These are phyloP conservation scores for Rugalucina vietnamica DNA, from an alignment of 2,888 invertebrate genomes.

Conservation along the genomic window DNA sequence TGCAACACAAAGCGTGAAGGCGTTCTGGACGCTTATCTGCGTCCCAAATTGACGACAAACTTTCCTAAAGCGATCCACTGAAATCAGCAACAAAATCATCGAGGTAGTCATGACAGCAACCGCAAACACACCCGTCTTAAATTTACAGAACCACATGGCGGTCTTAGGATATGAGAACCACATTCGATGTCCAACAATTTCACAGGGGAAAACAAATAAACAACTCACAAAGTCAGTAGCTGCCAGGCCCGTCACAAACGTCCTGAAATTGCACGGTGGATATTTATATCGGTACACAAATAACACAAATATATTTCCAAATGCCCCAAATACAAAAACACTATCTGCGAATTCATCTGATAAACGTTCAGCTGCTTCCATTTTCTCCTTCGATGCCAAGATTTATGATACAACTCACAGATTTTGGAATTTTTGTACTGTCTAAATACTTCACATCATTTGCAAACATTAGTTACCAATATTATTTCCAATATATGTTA, in stretches of 20 bases:
- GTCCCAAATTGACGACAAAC: not conserved
- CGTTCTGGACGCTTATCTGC: not conserved
- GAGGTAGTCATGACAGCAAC: not conserved
- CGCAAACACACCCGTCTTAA: not conserved
- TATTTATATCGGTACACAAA: not conserved
- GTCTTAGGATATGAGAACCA: not conserved
- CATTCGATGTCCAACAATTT: not conserved
- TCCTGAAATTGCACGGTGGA: not conserved
- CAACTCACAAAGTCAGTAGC: not conserved
- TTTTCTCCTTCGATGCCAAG: too few species aligned
- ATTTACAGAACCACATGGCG: not conserved
- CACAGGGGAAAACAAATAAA: not conserved
- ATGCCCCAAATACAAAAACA: not conserved
- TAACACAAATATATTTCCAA: not conserved
- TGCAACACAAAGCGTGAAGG: not conserved
- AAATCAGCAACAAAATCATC: not conserved
- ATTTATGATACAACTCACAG: too few species aligned
- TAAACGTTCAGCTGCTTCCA: not conserved
- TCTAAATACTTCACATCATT: too few species aligned
- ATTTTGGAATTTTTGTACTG: too few species aligned
- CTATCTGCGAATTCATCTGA: not conserved
- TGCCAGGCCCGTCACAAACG: not conserved
- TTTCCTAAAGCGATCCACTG: not conserved
- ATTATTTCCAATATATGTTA: too few species aligned
- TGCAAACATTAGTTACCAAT: too few species aligned